These are phyloP conservation scores for Zeus faber DNA, from an alignment of 2,113 vertebrate genomes.

Conservation along the genomic window DNA sequence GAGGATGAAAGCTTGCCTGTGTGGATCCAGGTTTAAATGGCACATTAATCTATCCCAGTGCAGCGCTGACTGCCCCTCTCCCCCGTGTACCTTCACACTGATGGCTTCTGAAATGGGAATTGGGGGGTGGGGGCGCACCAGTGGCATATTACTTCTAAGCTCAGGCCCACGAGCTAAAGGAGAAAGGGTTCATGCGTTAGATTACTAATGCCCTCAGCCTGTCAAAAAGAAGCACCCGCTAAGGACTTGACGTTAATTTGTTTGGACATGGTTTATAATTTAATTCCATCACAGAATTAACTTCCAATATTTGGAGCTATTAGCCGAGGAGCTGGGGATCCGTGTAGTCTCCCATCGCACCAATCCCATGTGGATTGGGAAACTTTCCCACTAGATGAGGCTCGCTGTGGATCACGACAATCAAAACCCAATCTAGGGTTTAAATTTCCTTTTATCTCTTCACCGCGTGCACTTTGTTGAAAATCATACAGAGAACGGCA, in stretches of 20 bases:
- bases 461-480: no score
- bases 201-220: constrained; percentile 67
- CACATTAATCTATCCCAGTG: constrained; percentile 60
- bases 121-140: constrained; percentile 29
- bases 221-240: constrained; percentile 66
- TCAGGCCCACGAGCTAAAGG: constrained; percentile 26
- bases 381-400: constrained; percentile 45
- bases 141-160: constrained; percentile 49
- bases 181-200: constrained; percentile 52
- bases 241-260: constrained; percentile 70
- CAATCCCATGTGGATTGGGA: constrained; percentile 50
- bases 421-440: constrained; percentile 53
- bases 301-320: constrained; percentile 58
- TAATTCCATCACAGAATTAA: constrained; percentile 73
- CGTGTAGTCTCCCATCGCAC: no score
- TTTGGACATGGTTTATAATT: constrained; percentile 76
- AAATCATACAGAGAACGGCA: no score
- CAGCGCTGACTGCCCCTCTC: constrained; percentile 30
- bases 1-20: constrained; percentile 37
- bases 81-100: constrained; percentile 46
- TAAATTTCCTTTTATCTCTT: no score
- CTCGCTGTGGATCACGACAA: constrained; percentile 29
- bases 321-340: constrained; percentile 46
- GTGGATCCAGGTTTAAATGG: constrained; percentile 57
- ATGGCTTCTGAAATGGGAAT: constrained; percentile 57